A percentile compares a stretch with the other conserved stretches of the same genome.
These are phyloP conservation scores for Arremon brunneinucha DNA, from an alignment of 2,797 vertebrate genomes.

Conservation along the genomic window DNA sequence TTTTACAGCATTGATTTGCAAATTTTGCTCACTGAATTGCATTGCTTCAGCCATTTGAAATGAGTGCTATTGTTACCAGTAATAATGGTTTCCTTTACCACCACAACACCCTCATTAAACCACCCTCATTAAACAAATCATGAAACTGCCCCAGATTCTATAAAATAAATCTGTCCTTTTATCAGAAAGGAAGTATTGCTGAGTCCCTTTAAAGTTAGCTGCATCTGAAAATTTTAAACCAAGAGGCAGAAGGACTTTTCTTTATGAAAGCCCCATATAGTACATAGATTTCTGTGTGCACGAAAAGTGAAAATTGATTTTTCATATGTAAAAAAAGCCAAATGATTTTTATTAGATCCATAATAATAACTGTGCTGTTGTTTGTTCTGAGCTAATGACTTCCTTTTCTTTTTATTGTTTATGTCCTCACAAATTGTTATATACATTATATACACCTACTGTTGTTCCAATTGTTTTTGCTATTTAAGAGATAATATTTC, in stretches of 20 bases:
- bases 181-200: not conserved
- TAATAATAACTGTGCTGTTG: not conserved
- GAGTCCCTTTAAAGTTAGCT: not conserved
- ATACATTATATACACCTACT: not conserved
- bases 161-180: not conserved
- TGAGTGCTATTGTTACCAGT: not conserved
- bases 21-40: slow-evolving; percentile 4
- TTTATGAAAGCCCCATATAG: not conserved
- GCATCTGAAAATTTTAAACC: not conserved
- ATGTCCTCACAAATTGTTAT: not conserved
- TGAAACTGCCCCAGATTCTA: not conserved
- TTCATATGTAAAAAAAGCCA: not conserved
- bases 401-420: slow-evolving; percentile 10
- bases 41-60: slow-evolving; percentile 5
- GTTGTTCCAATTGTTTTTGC: not conserved
- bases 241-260: not conserved
- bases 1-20: slow-evolving; percentile 12
- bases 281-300: not conserved
- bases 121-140: slow-evolving; percentile 15
- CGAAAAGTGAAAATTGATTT: not conserved
- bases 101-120: not conserved
- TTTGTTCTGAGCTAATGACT: not conserved
- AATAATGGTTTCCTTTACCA: not conserved
- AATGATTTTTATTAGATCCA: slow-evolving; percentile 30
- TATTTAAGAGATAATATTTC: slow-evolving; percentile 38